phyloP scores from a whole-genome alignment of 2,797 vertebrate species.

The Syndactyla subalaris region DNA sequence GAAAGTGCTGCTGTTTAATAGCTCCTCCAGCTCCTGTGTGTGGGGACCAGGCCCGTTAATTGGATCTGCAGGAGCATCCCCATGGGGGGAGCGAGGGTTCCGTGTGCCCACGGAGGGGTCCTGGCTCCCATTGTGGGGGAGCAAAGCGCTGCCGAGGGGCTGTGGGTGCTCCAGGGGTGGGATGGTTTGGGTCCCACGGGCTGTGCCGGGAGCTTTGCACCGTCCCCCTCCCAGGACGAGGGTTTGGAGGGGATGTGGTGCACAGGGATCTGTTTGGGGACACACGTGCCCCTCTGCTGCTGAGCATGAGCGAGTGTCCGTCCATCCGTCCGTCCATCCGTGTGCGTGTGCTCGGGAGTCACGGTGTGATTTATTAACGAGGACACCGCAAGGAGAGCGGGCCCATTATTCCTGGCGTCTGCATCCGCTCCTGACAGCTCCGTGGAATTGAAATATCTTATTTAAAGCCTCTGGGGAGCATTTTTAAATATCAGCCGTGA shows the following conservation, averaged over 20 bases:
- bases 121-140: fast-evolving
- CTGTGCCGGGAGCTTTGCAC: fast-evolving
- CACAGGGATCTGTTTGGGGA: neutral
- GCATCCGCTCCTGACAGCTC: constrained; percentile 76
- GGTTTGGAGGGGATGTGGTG: neutral
- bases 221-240: fast-evolving
- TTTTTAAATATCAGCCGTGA: constrained; percentile 77
- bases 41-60: neutral
- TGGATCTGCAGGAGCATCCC: neutral
- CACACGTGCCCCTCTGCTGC: fast-evolving
- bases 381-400: constrained; percentile 75
- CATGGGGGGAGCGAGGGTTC: fast-evolving
- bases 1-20: neutral
- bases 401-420: constrained; percentile 72
- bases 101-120: fast-evolving
- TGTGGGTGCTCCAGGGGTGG: neutral
- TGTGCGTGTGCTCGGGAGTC: neutral
- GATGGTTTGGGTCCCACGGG: fast-evolving
- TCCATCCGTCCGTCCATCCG: fast-evolving
- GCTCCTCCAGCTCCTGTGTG: neutral
- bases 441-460: constrained; percentile 77
- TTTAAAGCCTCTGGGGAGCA: constrained; percentile 76
- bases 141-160: neutral
- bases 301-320: fast-evolving
- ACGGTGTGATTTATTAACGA: constrained; percentile 67